Evolutionary conservation across 2,113 vertebrate species (phyloP), one percentile per base, ranked within the genome.

Genomic region (Cervus canadensis): DNA sequence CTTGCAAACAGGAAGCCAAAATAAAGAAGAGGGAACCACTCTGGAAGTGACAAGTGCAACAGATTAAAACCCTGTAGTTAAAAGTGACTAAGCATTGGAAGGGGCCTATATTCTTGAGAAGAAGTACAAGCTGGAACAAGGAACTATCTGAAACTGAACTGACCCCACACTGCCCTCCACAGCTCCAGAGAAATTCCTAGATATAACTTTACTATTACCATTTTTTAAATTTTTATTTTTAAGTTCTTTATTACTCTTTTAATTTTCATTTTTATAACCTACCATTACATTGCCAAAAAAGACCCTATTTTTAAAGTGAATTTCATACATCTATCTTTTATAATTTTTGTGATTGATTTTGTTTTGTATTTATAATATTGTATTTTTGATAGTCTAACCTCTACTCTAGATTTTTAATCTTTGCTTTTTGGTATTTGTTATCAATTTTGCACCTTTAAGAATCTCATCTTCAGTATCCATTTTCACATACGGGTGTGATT

Each of bases 401-500:
- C 67, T 71, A 21, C n/a, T 36, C 64, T 71, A 23, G n/a, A 71
- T 71, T 71, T 71, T 71, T 40, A 71, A 40, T 71, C 67, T 71
- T 71, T 71, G n/a, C 19, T 71, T 40, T 71, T 40, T 0, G 0
- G n/a, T 40, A 71, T 40, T 71, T 71, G n/a, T 71, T 23, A 71
- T 71, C 67, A 40, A 71, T 71, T 71, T 71, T 71, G 67, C 67
- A 71, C n/a, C 19, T 71, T 71, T 71, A 71, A 23, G 67, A 71
- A 40, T 40, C 67, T 40, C n/a, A 71, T 40, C 19, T 71, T 40
- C 67, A 40, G n/a, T 71, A 71, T 71, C 67, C n/a, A 23, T 36
- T 71, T 71, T 40, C 67, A 71, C 19, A 40, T 40, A 71, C 0
- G 0, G 10, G 10, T 23, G 19, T 71, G 67, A 71, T 40, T 23